Evolutionary conservation across 2,797 vertebrate genomes (phyloP), one percentile per base, ranked within the genome.

Genomic region (Phaenicophaeus curvirostris): DNA sequence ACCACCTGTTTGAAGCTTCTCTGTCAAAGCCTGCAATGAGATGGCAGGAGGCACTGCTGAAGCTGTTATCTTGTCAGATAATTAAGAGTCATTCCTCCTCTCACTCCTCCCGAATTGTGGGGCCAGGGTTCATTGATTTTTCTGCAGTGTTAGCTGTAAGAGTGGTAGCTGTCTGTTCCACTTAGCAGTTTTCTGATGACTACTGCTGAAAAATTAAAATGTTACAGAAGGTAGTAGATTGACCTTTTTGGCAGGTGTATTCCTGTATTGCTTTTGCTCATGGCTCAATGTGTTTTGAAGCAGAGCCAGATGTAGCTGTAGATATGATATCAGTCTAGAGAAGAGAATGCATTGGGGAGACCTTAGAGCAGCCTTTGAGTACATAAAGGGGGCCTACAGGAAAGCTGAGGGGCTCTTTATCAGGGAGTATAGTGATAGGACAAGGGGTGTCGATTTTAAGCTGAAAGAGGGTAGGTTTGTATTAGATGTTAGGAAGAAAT

Each of bases 1-100:
- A 35, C 41, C 30, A 15, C 39, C 4, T 28, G 25, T 44, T 20
- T 41, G 53, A 84, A 53, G 53, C 27, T 84, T 59, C 39, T 72
- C 53, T 28, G 8, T 53, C 30, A 31, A 65, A 72, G 59, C 20
- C 20, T 1, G 1, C 8, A 30, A n/a, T 23, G 57, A 31, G 17
- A 23, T 48, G 0, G 3, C 20, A 53, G 0, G 1, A 78, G 33
- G 59, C 1, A 3, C 53, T 78, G 66, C 71, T 81, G 16, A 53
- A 81, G 44, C 42, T 54, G 54, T 81, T 67, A 18, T 21, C 25
- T 35, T 82, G 30, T 9, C 50, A 48, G 48, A 53, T 63, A 83
- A 58, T 18, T 19, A 51, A 33, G 17, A 58, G 13, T 54, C 53
- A 31, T 74, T 54, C 35, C 15, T 78, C 4, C 33, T 48, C 30